Evolutionary conservation across 2,888 invertebrate species (phyloP).

Genomic region (Anthrax anthrax): DNA sequence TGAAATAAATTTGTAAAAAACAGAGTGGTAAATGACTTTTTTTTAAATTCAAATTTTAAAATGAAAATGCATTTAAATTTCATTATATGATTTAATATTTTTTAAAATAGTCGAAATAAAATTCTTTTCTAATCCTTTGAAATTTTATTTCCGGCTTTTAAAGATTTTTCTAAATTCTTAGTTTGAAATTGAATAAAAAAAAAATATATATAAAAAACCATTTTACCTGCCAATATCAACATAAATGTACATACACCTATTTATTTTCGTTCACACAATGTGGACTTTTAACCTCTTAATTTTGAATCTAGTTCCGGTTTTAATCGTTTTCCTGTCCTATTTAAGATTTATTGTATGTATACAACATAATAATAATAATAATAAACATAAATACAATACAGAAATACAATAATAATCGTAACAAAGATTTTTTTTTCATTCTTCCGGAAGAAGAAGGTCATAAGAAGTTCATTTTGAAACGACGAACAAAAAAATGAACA

Average conservation of each 20-base stretch:
- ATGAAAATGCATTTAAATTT: too few species aligned
- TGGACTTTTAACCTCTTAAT: neutral
- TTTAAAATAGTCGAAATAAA: too few species aligned
- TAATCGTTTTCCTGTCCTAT: slow-evolving; percentile 3
- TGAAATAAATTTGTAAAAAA: too few species aligned
- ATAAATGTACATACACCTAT: too few species aligned
- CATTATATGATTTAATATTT: too few species aligned
- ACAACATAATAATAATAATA: neutral
- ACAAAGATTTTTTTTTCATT: too few species aligned
- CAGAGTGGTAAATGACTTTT: too few species aligned
- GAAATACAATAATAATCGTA: too few species aligned
- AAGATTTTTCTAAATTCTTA: neutral
- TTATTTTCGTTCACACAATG: too few species aligned
- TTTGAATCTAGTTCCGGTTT: slow-evolving; percentile 1
- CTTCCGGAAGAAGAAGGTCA: slow-evolving; percentile 1
- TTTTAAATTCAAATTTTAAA: too few species aligned
- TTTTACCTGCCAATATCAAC: too few species aligned
- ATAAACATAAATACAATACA: neutral
- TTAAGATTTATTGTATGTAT: neutral
- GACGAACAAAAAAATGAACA: too few species aligned
- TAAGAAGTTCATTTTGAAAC: neutral
- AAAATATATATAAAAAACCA: neutral
- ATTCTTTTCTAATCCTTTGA: neutral
- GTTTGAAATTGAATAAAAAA: neutral
- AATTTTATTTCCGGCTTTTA: neutral